phyloP scores from a whole-genome alignment of 2,888 invertebrate species.

The Calliphora vomitoria region DNA sequence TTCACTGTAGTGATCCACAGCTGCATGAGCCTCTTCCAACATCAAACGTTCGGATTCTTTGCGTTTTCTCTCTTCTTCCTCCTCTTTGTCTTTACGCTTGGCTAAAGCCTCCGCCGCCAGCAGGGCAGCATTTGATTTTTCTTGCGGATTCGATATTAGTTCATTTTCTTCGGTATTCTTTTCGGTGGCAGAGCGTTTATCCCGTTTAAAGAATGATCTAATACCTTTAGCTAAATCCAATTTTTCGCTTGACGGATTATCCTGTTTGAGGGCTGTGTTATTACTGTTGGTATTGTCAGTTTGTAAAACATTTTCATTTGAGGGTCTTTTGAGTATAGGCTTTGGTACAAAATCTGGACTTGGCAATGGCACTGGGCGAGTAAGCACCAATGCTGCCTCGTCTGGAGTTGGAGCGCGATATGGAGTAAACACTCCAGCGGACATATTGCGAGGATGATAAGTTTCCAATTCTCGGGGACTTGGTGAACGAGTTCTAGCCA shows the following conservation, averaged over 20 bases:
- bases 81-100: slow-evolving; percentile 80
- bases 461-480: slow-evolving; percentile 87
- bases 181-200: slow-evolving; percentile 80
- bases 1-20: slow-evolving; percentile 92
- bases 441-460: slow-evolving; percentile 88
- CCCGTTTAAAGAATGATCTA: slow-evolving; percentile 83
- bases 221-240: slow-evolving; percentile 81
- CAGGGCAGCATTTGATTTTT: slow-evolving; percentile 75
- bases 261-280: slow-evolving; percentile 45
- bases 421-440: slow-evolving; percentile 82
- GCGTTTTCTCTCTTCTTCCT: slow-evolving; percentile 81
- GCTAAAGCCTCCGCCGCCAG: slow-evolving; percentile 83
- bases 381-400: slow-evolving; percentile 87
- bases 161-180: slow-evolving; percentile 81
- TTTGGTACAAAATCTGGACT: slow-evolving; percentile 91
- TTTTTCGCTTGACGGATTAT: slow-evolving; percentile 62
- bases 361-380: slow-evolving; percentile 87
- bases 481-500: slow-evolving; percentile 82
- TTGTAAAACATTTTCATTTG: slow-evolving; percentile 83
- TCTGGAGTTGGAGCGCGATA: slow-evolving; percentile 85
- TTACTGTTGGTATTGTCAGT: slow-evolving; percentile 73
- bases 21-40: slow-evolving; percentile 88
- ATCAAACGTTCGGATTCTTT: slow-evolving; percentile 80
- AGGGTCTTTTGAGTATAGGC: slow-evolving; percentile 89
- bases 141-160: slow-evolving; percentile 77